These are phyloP conservation scores for Machimus atricapillus DNA, from an alignment of 2,888 invertebrate genomes.

Conservation along the genomic window DNA sequence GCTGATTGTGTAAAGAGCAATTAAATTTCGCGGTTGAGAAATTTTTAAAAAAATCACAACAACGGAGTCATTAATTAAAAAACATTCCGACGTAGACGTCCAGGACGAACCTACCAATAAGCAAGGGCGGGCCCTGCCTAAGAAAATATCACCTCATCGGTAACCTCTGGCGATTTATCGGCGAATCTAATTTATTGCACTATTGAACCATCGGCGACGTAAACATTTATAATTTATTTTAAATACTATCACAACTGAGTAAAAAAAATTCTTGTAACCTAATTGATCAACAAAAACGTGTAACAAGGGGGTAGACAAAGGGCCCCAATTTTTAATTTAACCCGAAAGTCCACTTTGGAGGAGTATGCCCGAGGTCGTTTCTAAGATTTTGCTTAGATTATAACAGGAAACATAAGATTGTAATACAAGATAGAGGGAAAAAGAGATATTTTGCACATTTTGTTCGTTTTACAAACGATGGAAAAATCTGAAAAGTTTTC, in stretches of 20 bases:
- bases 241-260: not conserved
- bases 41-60: constrained; percentile 57
- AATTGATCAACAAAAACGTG: not conserved
- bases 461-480: constrained; percentile 59
- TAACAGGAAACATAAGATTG: not conserved
- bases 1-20: constrained; percentile 9
- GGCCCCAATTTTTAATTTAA: not conserved
- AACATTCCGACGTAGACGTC: constrained; percentile 55
- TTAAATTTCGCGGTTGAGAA: constrained; percentile 46
- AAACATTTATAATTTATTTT: not conserved
- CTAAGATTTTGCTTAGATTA: not conserved
- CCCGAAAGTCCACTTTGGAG: not conserved
- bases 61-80: constrained; percentile 61
- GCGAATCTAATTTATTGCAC: not conserved
- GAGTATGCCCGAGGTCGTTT: not conserved
- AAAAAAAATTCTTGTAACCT: not conserved
- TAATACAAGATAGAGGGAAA: not conserved
- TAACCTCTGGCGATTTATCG: constrained; percentile 52
- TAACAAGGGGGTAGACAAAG: not conserved
- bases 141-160: constrained; percentile 62
- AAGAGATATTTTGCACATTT: constrained; percentile 20
- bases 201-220: not conserved
- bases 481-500: constrained; percentile 74
- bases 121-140: constrained; percentile 53
- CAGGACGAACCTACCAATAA: constrained; percentile 55